Evolutionary conservation across 2,888 invertebrate species (phyloP).

Genomic region (Drosophila kuntzei): DNA sequence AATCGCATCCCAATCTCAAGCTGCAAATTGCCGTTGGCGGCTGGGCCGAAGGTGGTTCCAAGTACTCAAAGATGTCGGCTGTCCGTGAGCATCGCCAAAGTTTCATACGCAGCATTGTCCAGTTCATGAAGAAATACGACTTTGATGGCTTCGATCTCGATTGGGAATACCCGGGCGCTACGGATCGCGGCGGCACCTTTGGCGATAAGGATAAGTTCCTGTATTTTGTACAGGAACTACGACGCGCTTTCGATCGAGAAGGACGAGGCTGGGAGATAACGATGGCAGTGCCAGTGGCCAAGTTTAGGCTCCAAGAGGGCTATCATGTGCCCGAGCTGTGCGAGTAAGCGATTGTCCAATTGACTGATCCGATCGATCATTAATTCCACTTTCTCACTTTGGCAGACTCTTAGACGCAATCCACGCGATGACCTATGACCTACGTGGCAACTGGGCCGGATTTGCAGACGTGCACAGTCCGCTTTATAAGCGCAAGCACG

Average conservation of each 20-base stretch:
- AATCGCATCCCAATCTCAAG: constrained; percentile 90
- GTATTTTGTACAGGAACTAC: constrained; percentile 92
- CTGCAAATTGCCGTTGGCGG: constrained; percentile 94
- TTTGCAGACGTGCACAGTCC: constrained; percentile 96
- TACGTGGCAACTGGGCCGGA: constrained; percentile 95
- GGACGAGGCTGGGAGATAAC: constrained; percentile 94
- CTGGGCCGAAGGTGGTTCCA: constrained; percentile 95
- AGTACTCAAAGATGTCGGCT: constrained; percentile 93
- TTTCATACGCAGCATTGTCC: constrained; percentile 92
- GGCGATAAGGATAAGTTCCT: constrained; percentile 94
- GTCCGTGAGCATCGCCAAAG: constrained; percentile 89
- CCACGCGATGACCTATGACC: constrained; percentile 94
- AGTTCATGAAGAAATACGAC: constrained; percentile 90
- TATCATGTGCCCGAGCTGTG: constrained; percentile 96
- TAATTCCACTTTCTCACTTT: constrained; percentile 31
- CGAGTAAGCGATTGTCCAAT: constrained; percentile 88
- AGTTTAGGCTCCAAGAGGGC: constrained; percentile 94
- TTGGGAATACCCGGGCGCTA: constrained; percentile 96
- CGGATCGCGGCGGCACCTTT: constrained; percentile 93
- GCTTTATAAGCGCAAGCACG: constrained; percentile 93
- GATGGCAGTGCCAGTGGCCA: constrained; percentile 95
- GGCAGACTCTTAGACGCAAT: constrained; percentile 91
- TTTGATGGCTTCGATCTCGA: constrained; percentile 95
- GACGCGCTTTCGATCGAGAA: constrained; percentile 91
- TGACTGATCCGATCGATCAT: too few relatives aligned